Conservation (phyloP, 2,797 vertebrate genomes). For the Acestrorhynchus altus region DNA sequence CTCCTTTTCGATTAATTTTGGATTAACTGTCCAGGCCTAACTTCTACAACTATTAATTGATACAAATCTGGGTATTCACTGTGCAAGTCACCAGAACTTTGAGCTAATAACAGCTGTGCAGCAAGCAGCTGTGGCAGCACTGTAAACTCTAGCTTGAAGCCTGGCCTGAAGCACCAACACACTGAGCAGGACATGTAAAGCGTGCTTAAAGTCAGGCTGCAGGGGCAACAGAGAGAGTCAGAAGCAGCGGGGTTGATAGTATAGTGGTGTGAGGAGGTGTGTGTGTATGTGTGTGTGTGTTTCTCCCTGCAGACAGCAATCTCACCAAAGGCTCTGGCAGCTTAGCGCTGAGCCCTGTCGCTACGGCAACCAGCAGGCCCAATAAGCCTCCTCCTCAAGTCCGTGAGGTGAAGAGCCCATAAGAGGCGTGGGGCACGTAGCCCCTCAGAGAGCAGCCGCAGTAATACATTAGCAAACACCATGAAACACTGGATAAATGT, state of each 20-base stretch:
- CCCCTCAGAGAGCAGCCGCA: slow-evolving; percentile 92
- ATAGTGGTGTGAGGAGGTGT: slow-evolving; percentile 43
- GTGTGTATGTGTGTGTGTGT: slow-evolving; percentile 64
- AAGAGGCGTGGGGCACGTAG: slow-evolving; percentile 90
- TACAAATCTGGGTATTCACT: neutral
- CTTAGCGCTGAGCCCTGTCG: slow-evolving; percentile 93
- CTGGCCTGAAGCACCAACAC: slow-evolving; percentile 26
- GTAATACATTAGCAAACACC: slow-evolving; percentile 99
- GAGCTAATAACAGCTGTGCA: neutral
- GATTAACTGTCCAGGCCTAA: neutral
- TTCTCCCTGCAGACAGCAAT: slow-evolving; percentile 93
- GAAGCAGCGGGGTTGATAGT: slow-evolving; percentile 26
- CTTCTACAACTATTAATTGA: neutral
- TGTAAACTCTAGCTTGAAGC: neutral
- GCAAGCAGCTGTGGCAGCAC: neutral
- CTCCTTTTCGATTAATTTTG: too few relatives aligned
- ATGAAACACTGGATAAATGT: slow-evolving; percentile 99
- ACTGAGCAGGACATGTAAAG: slow-evolving; percentile 55
- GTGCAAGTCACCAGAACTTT: neutral
- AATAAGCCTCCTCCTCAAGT: slow-evolving; percentile 91
- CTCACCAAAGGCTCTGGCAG: slow-evolving; percentile 88
- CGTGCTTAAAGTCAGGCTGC: slow-evolving; percentile 41
- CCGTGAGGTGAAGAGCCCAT: slow-evolving; percentile 95
- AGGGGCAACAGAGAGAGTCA: slow-evolving; percentile 16
- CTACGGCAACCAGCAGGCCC: slow-evolving; percentile 92